Evolutionary conservation across 2,888 invertebrate genomes (phyloP).

Genomic region (Harpagoxenus sublaevis): DNA sequence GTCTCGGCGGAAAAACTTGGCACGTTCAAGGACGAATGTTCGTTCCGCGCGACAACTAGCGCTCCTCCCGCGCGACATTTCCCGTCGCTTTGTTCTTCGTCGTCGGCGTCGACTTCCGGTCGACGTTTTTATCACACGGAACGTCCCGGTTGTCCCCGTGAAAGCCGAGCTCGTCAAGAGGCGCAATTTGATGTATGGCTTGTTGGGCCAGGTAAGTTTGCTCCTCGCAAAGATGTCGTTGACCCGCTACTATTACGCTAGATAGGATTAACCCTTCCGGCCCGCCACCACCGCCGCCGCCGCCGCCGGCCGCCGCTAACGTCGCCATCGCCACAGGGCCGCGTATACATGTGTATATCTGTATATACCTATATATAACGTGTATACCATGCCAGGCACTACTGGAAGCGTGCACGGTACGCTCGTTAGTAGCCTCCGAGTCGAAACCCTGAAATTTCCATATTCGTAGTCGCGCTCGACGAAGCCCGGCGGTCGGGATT

Average conservation of each 20-base stretch:
- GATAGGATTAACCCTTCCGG: conserved; percentile 54
- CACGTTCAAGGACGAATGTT: conserved; percentile 54
- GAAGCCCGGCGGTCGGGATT: conserved; percentile 36
- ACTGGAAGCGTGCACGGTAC: conserved; percentile 49
- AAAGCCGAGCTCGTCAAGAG: conserved; percentile 28
- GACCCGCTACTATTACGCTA: conserved; percentile 51
- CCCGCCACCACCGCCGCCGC: not conserved
- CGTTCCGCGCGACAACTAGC: conserved; percentile 47
- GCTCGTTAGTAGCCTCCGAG: conserved; percentile 49
- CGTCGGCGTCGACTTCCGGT: conserved; percentile 37
- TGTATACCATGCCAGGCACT: not conserved
- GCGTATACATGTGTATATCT: conserved; percentile 5
- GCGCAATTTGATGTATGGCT: conserved; percentile 52
- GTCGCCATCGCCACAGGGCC: not conserved
- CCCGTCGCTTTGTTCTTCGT: conserved; percentile 46
- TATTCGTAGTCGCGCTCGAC: conserved; percentile 33
- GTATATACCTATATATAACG: not conserved
- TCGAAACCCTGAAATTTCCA: conserved; percentile 55
- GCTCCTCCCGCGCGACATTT: conserved; percentile 31
- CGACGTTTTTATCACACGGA: conserved; percentile 32
- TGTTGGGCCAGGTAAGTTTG: conserved; percentile 55
- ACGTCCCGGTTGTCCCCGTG: not conserved
- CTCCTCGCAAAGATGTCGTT: conserved; percentile 56
- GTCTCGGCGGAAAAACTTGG: conserved; percentile 51
- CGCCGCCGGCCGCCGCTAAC: not conserved